Evolutionary conservation across 2,888 invertebrate species (phyloP), one percentile per base, ranked within the genome.

Genomic region (Byasa hedistus): DNA sequence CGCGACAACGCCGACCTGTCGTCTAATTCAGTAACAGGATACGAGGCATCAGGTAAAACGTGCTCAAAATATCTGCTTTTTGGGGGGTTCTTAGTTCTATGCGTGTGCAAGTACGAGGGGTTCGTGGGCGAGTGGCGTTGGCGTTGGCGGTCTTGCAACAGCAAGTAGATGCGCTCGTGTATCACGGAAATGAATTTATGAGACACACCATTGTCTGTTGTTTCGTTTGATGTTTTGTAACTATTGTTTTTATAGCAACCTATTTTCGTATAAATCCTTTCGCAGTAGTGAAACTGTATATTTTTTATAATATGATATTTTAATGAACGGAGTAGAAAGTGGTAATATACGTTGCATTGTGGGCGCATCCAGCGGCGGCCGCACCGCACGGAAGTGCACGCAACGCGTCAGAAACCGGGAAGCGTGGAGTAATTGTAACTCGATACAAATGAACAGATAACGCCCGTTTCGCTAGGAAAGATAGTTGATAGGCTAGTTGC

Each of bases 361-460:
- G 48, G 48, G 55, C 48, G 64, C 69, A 69, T 65, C 69, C 69
- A 70, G 66, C 70, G 23, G 51, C 60, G 60, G 56, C 57, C 19
- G 22, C 67, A 69, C 69, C 76, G 80, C 77, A 79, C 82, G 84
- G 86, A 86, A 86, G 74, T 72, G 75, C 75, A 78, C 81, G 82
- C 83, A 79, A 77, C 74, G 77, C 75, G 73, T 73, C 78, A 74
- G 75, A 79, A 73, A 81, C 76, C 78, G 78, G 86, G 84, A 87
- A 87, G 84, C 79, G 69, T 73, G 77, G 74, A 79, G 81, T 86
- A 85, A 86, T 87, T 85, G 85, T 84, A 85, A 82, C 80, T 82
- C 78, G 84, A 86, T 86, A 85, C 85, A 85, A 85, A 83, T 84
- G 81, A 81, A 83, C 79, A 85, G 87, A 88, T 88, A 87, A 84